Evolutionary conservation across 2,113 vertebrate species (phyloP), one percentile per base, ranked within the genome.

Genomic region (Cyphomyrus plagiostoma): DNA sequence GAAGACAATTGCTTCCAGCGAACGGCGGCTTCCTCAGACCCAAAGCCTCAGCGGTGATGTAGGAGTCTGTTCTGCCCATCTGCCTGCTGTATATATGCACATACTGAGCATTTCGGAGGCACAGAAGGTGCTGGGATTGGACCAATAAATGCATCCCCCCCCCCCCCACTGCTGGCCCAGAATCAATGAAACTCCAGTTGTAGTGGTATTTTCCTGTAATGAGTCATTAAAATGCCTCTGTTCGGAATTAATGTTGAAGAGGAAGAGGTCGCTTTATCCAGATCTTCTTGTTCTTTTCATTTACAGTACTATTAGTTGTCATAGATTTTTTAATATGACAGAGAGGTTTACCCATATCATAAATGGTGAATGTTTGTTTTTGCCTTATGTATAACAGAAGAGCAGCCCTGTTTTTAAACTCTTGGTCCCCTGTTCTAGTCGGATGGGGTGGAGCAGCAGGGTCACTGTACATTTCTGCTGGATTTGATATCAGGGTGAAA

Each of bases 91-190:
- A 83, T 56, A 49, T 89, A 52, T 89, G 89, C 82, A 53, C 77
- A 86, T 26, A 89, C 21, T 62, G 80, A 85, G 46, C 89, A 89
- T 89, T 89, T 85, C 53, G 42, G 56, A 85, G 42, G 83, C 83
- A 89, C 89, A 89, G 89, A 89, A 89, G 89, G 89, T 89, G 80
- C 82, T 62, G 80, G 89, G 89, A 86, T 89, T 89, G n/a, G 52
- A 85, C 58, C 30, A 70, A 89, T 42, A 86, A 46, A 58, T 89
- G 88, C 49, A 46, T 49, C 80, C 87, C 87, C 56, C 39, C 89
- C 90, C 90, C 15, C 90, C 2, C 62, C 45, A 90, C 90, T 90
- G 88, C 2, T 91, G 90, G 92, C 92, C 92, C 86, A 66, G 26
- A 88, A 58, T 85, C 52, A 26, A 53, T 66, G 17, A 42, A 39